Conservation (phyloP, 1,140 invertebrate genomes). For the Drosophila nannoptera region DNA sequence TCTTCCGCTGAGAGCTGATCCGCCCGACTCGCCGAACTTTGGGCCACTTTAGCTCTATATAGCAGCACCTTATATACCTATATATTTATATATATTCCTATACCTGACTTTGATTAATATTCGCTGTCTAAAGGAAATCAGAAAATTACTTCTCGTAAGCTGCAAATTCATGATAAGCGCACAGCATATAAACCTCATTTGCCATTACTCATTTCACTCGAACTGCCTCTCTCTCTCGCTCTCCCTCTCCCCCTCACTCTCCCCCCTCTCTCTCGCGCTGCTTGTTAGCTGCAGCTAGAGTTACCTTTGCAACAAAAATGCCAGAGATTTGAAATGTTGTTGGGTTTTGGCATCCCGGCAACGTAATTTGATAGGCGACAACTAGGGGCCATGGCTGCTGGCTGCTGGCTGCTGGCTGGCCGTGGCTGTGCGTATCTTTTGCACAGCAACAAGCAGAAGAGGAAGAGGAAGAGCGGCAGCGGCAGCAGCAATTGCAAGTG, state of each 20-base stretch:
- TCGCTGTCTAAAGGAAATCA: neutral
- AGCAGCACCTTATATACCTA: too few relatives aligned
- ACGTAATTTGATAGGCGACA: slow-evolving; percentile 72
- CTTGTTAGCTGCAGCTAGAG: slow-evolving; percentile 34
- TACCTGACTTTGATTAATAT: neutral
- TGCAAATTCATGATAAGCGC: slow-evolving; percentile 35
- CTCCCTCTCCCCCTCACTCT: neutral
- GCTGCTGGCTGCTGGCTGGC: slow-evolving; percentile 25
- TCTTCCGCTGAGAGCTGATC: too few relatives aligned
- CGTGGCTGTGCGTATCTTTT: slow-evolving; percentile 62
- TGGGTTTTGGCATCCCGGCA: slow-evolving; percentile 41
- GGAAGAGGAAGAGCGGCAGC: slow-evolving; percentile 44
- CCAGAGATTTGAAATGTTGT: slow-evolving; percentile 35
- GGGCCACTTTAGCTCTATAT: too few relatives aligned
- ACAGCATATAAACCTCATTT: slow-evolving; percentile 34
- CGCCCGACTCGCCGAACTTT: too few relatives aligned
- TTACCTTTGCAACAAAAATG: slow-evolving; percentile 25
- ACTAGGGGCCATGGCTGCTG: slow-evolving; percentile 48
- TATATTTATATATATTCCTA: too few relatives aligned
- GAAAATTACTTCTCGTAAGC: neutral
- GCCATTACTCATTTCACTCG: slow-evolving; percentile 9
- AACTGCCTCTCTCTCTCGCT: neutral
- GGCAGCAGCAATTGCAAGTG: slow-evolving; percentile 33
- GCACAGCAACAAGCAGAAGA: slow-evolving; percentile 45
- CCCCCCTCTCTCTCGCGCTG: neutral